Evolutionary conservation across 1,140 invertebrate species (phyloP).

Genomic region (Calycopis cecrops): DNA sequence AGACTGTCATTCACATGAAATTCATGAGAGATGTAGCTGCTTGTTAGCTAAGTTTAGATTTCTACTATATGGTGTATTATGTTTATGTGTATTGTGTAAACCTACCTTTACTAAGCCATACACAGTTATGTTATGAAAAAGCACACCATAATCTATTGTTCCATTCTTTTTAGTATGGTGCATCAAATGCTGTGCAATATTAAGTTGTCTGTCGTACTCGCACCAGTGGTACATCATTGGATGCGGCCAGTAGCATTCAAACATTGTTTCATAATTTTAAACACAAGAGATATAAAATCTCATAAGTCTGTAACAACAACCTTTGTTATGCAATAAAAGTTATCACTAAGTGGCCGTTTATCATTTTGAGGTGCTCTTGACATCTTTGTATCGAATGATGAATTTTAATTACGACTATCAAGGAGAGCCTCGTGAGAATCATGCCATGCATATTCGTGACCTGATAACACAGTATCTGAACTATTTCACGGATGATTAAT

Average conservation of each 20-base stretch:
- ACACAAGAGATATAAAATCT: neutral
- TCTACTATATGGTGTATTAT: too few relatives aligned
- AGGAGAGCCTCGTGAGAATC: constrained; percentile 4
- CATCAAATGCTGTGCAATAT: constrained; percentile 12
- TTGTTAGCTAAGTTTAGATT: too few relatives aligned
- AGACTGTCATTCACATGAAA: too few relatives aligned
- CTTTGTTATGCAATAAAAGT: constrained; percentile 3
- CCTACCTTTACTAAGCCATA: too few relatives aligned
- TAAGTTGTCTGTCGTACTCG: constrained; percentile 36
- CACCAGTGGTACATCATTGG: constrained; percentile 25
- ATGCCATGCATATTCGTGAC: neutral
- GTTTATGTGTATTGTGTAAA: too few relatives aligned
- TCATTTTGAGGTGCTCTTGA: neutral
- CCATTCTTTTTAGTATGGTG: neutral
- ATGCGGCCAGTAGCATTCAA: constrained; percentile 42
- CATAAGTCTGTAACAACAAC: neutral
- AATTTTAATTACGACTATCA: neutral
- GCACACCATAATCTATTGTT: too few relatives aligned
- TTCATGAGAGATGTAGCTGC: too few relatives aligned
- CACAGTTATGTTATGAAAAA: too few relatives aligned
- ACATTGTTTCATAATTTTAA: constrained; percentile 18
- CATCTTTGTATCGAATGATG: neutral
- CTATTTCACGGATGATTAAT: neutral
- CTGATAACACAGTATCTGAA: neutral
- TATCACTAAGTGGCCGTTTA: neutral